Conservation (phyloP, 1,140 invertebrate genomes). For the Caenorhabditis remanei region DNA sequence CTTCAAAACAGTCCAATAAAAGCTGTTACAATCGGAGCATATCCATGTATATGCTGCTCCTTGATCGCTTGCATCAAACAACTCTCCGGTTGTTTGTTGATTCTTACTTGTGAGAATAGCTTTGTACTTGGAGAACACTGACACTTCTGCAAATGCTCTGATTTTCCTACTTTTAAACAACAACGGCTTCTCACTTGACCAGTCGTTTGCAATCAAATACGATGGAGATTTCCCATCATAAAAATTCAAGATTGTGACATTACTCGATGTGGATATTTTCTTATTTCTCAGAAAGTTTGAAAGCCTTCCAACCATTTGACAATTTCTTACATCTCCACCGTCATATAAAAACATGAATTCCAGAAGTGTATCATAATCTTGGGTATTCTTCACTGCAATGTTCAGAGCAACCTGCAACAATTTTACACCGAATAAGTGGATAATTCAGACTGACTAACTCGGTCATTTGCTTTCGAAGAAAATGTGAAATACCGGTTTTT, state of each 20-base stretch:
- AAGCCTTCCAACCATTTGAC: conserved; percentile 14
- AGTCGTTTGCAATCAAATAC: conserved; percentile 3
- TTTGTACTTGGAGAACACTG: conserved; percentile 27
- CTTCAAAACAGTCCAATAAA: conserved; percentile 13
- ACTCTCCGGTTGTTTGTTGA: conserved; percentile 21
- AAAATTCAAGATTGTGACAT: not conserved
- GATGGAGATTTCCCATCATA: conserved; percentile 14
- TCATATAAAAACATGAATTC: conserved; percentile 15
- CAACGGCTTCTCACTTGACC: not conserved
- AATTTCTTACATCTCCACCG: conserved; percentile 2
- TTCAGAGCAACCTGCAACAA: not conserved
- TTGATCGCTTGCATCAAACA: conserved; percentile 35
- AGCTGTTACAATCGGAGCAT: conserved; percentile 21
- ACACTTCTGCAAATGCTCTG: not conserved
- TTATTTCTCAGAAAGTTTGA: not conserved
- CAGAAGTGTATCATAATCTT: conserved; percentile 24
- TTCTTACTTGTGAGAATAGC: conserved; percentile 12
- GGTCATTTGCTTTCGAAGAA: not conserved
- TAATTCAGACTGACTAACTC: not conserved
- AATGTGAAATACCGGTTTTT: not conserved
- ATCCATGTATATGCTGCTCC: conserved; percentile 23
- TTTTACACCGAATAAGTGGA: not conserved
- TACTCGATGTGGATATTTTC: not conserved
- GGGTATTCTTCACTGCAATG: not conserved
- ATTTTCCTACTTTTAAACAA: not conserved